Evolutionary conservation across 2,797 vertebrate species (phyloP), one percentile per base, ranked within the genome.

Genomic region (Neosalanx taihuensis): DNA sequence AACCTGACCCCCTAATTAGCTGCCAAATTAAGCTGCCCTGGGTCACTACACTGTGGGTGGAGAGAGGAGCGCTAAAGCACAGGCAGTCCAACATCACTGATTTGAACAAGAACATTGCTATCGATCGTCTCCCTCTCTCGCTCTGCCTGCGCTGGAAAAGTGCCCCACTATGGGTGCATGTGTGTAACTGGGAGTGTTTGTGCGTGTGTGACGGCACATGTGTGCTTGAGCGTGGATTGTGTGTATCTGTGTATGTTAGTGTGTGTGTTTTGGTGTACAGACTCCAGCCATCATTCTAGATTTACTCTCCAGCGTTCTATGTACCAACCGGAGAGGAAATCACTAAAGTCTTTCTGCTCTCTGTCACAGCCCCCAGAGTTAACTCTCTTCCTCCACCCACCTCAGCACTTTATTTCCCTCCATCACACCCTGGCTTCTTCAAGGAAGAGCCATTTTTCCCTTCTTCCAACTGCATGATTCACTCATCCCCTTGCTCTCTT

Each of bases 221-320:
- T 20, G 46, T 18, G 51, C n/a, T 30, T 30, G 35, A 51, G 20
- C 58, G 15, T 46, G 49, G 35, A 51, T 18, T 62, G 18, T 46
- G 49, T 69, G 57, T 71, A 57, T 51, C 67, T 63, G n/a, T 74
- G 18, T 51, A 17, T 57, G 18, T 17, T 1, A 33, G 66, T 41
- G 57, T 7, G 12, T 69, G 41, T 13, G 37, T 46, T 46, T 46
- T 46, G 41, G 41, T 46, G 10, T 46, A 46, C 41, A 46, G 9
- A 7, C n/a, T 13, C 41, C 20, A 53, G 51, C 26, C 1, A 72
- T 60, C 37, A 23, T 4, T 29, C n/a, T 51, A 67, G 72, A 81
- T 83, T 76, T 70, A 71, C 71, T 82, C 26, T 64, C 49, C 20
- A 10, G 46, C 63, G n/a, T 31, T 26, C 61, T 78, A 17, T 0